Conservation (phyloP, 1,140 invertebrate species). For the Caerostris darwini region DNA sequence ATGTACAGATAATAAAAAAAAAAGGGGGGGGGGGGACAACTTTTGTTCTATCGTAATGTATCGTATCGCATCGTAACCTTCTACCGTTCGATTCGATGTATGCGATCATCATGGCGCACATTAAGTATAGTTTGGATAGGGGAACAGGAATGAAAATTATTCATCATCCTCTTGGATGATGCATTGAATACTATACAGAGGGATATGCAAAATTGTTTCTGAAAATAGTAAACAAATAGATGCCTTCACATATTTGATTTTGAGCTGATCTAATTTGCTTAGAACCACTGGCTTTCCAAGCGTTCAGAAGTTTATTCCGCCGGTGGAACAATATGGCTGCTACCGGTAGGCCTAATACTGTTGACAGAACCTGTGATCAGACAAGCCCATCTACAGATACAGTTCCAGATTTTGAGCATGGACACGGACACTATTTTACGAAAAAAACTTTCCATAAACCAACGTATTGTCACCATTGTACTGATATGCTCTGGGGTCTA, state of each 20-base stretch:
- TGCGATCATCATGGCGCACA: constrained; percentile 58
- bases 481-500: constrained; percentile 99
- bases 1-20: no score
- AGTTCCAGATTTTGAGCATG: constrained; percentile 79
- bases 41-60: not conserved
- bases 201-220: not conserved
- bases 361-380: constrained; percentile 72
- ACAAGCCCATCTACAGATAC: constrained; percentile 70
- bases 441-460: constrained; percentile 99
- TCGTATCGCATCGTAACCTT: constrained; percentile 11
- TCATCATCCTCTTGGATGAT: constrained; percentile 12
- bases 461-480: constrained; percentile 99
- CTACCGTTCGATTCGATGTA: not conserved
- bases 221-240: not conserved
- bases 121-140: constrained; percentile 29
- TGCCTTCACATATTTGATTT: not conserved
- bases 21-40: no score
- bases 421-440: constrained; percentile 95
- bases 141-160: constrained; percentile 42
- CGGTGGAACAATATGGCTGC: constrained; percentile 78
- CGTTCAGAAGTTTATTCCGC: constrained; percentile 71
- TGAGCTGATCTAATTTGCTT: constrained; percentile 25
- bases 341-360: constrained; percentile 66
- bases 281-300: constrained; percentile 78
- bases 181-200: not conserved